Base-by-base conservation (phyloP, 1,140 invertebrate genomes). In the Pseudomyrmex cubaensis region DNA sequence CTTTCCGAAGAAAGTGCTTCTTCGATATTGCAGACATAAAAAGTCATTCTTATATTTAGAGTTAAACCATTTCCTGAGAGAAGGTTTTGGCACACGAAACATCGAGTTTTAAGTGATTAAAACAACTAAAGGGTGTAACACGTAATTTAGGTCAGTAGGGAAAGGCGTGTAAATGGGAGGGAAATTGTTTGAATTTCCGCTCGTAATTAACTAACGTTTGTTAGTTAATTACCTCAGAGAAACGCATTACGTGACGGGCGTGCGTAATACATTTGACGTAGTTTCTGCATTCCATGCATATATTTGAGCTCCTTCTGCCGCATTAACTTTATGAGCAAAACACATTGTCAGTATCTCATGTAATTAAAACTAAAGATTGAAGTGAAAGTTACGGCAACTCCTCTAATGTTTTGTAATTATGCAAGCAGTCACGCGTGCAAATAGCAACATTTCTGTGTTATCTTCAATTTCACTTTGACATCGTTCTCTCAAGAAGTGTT, bases 61-160 rank as follows among this genome's bases (percentile, higher is more conserved):
- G 4, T 22, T 3, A 12, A 25, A 35, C 44, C 46, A 69, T 70
- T 80, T 59, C 61, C 1, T 0, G 8, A 46, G 50, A 4, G 0
- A 20, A 20, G 0, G 20, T 44, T 54, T 56, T 44, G 10, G 2
- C 8, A 8, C 12, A 48, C 48, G 1, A 46, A 10, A n/a, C 17
- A 22, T 1, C 44, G 1, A 13, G 13, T 25, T 15, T 25, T 25
- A 69, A 69, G 25, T 54, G 10, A 62, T 17, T 17, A 54, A 77
- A 46, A 8, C 3, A 17, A n/a, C 44, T 4, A 48, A 59, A 70
- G 44, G 15, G 0, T 20, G 2, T 13, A 50, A n/a, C 35, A 50
- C 20, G n/a, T 80, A 80, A 80, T 80, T 70, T 15, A 70, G 54
- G 54, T 80, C 76, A 72, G n/a, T 80, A 10, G 20, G 12, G 8